Percentiles rank a stretch among this genome's conserved stretches.
phyloP scores from a whole-genome alignment of 2,797 vertebrate species.

The Ctenopoma kingsleyae region DNA sequence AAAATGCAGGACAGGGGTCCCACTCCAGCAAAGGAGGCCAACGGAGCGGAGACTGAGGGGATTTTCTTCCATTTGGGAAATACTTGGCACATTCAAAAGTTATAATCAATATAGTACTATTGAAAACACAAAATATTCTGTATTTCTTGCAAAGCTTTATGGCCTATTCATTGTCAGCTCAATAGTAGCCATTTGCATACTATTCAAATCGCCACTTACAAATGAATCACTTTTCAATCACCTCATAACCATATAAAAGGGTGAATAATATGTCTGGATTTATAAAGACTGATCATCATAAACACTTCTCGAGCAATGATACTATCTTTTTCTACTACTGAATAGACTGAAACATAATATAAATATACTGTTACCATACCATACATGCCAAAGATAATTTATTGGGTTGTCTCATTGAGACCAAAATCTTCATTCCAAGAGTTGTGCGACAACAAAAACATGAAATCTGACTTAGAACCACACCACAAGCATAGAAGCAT shows the following conservation, averaged over 20 bases:
- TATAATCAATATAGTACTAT: neutral
- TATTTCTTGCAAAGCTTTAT: neutral
- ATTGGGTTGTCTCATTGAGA: neutral
- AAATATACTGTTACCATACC: neutral
- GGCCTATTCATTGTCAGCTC: neutral
- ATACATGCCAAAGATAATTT: neutral
- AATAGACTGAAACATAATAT: neutral
- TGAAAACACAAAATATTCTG: neutral
- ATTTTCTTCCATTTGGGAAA: slow-evolving; percentile 59
- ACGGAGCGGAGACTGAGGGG: slow-evolving; percentile 50
- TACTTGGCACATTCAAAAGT: slow-evolving; percentile 31
- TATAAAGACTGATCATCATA: neutral
- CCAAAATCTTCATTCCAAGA: neutral
- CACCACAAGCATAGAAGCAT: neutral
- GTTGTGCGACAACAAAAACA: neutral
- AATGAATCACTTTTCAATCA: neutral
- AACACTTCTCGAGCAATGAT: neutral
- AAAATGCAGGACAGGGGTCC: slow-evolving; percentile 76
- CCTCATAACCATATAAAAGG: neutral
- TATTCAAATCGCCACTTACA: no score
- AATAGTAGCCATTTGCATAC: no score
- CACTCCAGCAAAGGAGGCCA: slow-evolving; percentile 73
- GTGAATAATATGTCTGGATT: neutral
- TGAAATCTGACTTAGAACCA: neutral
- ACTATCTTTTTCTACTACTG: neutral